Evolutionary conservation across 2,888 invertebrate genomes (phyloP), one percentile per base, ranked within the genome.

Genomic region (Hemistola chrysoprasaria): DNA sequence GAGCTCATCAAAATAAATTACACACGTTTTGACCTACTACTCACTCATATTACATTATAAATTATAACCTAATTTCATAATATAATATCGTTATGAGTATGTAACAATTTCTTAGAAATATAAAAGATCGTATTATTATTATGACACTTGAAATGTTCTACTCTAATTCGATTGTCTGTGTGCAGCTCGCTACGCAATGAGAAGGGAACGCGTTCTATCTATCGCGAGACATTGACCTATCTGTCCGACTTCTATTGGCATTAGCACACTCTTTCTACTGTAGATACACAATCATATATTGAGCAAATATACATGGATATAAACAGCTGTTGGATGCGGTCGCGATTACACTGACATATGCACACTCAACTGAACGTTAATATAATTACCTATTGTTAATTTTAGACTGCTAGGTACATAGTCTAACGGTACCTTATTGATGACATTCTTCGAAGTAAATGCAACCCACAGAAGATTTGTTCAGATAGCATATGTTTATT

Each of bases 171-270:
- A 44, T 38, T n/a, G n/a, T n/a, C n/a, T n/a, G n/a, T n/a, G n/a
- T n/a, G n/a, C n/a, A 38, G 29, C 33, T 11, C 30, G 33, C 9
- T 24, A 25, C 38, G 47, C 51, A 50, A 53, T 53, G 41, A 52
- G 44, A 32, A 32, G 37, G 37, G 39, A 37, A 50, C 41, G 42
- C 22, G 50, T 47, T 56, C 57, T 53, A 70, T 78, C 63, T 64
- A 72, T 65, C 63, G 68, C 74, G 53, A 86, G 83, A 85, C 86
- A 86, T 86, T 86, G 86, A 85, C 86, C 85, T 70, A 81, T 75
- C 82, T 66, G 72, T 57, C 62, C 69, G 67, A 65, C 56, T 67
- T 53, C 59, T 59, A 65, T 66, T 63, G 50, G 56, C 49, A 65
- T 70, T 61, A 65, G 59, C 63, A 62, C 39, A 23, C 59, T 61